Evolutionary conservation across 2,797 vertebrate genomes (phyloP).

Genomic region (Decapterus maruadsi): DNA sequence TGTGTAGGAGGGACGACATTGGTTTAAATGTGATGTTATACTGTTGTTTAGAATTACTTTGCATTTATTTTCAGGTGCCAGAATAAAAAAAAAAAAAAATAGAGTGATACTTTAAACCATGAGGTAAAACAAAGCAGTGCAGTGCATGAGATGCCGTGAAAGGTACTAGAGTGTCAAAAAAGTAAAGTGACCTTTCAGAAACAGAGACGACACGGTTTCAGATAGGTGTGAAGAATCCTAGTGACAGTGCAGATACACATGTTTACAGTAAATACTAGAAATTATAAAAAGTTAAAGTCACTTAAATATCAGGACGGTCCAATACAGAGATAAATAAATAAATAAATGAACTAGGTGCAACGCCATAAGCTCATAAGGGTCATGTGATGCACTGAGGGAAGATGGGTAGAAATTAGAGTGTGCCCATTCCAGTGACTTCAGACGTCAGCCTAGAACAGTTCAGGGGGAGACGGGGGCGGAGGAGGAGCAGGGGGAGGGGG

Average conservation of each 20-base stretch:
- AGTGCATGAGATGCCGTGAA: constrained; percentile 59
- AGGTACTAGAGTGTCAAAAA: constrained; percentile 80
- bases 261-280: constrained; percentile 72
- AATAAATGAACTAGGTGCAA: constrained; percentile 76
- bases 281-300: constrained; percentile 70
- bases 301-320: constrained; percentile 83
- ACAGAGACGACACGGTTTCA: constrained; percentile 32
- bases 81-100: not conserved
- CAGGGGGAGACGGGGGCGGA: constrained; percentile 68
- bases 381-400: constrained; percentile 87
- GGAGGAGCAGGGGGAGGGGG: constrained; percentile 28
- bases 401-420: constrained; percentile 90
- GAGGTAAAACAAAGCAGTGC: constrained; percentile 56
- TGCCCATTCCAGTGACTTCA: constrained; percentile 99
- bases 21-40: not conserved
- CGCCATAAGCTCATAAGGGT: constrained; percentile 86
- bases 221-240: constrained; percentile 58
- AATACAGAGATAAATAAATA: constrained; percentile 81
- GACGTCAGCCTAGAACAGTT: constrained; percentile 95
- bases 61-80: constrained; percentile 32
- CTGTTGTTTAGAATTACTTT: constrained; percentile 23
- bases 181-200: constrained; percentile 68
- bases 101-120: constrained; percentile 34
- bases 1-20: constrained; percentile 1
- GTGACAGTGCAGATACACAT: constrained; percentile 58